phyloP scores from a whole-genome alignment of 2,113 vertebrate genomes.

The Fulica atra region DNA sequence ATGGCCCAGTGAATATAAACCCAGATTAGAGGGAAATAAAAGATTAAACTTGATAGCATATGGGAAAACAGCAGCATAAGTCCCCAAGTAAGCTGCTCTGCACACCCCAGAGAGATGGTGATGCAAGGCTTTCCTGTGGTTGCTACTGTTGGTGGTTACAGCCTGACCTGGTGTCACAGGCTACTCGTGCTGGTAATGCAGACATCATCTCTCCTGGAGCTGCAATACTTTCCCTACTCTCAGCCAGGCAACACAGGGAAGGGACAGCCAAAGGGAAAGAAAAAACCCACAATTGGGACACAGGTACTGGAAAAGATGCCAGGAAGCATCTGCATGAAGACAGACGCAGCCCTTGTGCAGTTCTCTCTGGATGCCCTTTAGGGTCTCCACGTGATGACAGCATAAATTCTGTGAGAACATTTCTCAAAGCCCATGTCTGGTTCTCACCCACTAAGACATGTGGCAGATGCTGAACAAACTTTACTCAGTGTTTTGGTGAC shows the following conservation, averaged over 20 bases:
- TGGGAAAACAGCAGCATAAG: background rate
- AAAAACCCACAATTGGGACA: background rate
- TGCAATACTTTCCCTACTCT: background rate
- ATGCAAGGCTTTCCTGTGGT: background rate
- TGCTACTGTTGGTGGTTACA: background rate
- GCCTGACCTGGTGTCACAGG: background rate
- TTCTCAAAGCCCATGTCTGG: fast-evolving
- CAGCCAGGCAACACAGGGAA: background rate
- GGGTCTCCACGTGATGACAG: background rate
- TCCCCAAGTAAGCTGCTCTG: background rate
- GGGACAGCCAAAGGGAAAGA: background rate
- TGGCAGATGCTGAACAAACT: background rate
- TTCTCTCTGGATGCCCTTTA: background rate
- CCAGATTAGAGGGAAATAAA: background rate
- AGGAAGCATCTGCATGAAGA: background rate
- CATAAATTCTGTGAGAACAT: background rate
- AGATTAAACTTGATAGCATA: background rate
- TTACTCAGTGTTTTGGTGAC: fast-evolving
- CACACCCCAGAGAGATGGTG: background rate
- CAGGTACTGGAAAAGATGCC: background rate
- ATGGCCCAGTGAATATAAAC: background rate
- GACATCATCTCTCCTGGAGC: background rate
- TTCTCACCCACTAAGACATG: fast-evolving
- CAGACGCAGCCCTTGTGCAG: background rate
- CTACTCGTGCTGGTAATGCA: background rate